These are phyloP conservation scores for Philopotamus ludificatus DNA, from an alignment of 1,140 invertebrate species.

Conservation along the genomic window DNA sequence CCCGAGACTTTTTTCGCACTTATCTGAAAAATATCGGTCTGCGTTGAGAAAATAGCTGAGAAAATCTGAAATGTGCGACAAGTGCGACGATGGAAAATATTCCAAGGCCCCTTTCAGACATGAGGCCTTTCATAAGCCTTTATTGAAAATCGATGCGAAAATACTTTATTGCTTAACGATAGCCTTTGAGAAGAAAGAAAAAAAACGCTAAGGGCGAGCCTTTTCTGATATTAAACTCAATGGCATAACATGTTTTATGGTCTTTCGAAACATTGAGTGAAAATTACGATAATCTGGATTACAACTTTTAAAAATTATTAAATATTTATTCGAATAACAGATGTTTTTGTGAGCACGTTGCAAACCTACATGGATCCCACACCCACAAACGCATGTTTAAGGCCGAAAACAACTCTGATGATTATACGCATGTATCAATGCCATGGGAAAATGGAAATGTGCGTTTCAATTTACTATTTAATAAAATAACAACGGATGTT, in stretches of 20 bases:
- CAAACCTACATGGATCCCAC: too few relatives aligned
- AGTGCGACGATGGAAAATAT: neutral
- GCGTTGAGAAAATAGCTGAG: slow-evolving; percentile 18
- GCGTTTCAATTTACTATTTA: too few relatives aligned
- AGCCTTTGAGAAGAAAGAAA: too few relatives aligned
- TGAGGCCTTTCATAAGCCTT: neutral
- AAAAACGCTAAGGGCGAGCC: too few relatives aligned
- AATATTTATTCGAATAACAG: neutral
- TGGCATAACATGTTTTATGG: neutral
- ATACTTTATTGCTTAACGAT: slow-evolving; percentile 30
- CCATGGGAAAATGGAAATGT: too few relatives aligned
- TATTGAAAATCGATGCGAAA: slow-evolving; percentile 22
- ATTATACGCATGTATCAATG: too few relatives aligned
- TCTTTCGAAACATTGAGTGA: neutral
- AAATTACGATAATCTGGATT: neutral
- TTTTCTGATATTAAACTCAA: slow-evolving; percentile 1
- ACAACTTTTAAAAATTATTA: too few relatives aligned
- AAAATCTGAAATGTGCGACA: slow-evolving; percentile 9
- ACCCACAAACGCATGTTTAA: too few relatives aligned
- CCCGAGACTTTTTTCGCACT: slow-evolving; percentile 8
- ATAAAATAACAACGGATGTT: too few relatives aligned
- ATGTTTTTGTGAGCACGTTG: neutral
- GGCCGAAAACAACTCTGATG: too few relatives aligned
- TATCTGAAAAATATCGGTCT: slow-evolving; percentile 27
- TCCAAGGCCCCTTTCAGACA: neutral